Conservation (phyloP, 64 coral and sea anemone species). For the Montipora sp. region DNA sequence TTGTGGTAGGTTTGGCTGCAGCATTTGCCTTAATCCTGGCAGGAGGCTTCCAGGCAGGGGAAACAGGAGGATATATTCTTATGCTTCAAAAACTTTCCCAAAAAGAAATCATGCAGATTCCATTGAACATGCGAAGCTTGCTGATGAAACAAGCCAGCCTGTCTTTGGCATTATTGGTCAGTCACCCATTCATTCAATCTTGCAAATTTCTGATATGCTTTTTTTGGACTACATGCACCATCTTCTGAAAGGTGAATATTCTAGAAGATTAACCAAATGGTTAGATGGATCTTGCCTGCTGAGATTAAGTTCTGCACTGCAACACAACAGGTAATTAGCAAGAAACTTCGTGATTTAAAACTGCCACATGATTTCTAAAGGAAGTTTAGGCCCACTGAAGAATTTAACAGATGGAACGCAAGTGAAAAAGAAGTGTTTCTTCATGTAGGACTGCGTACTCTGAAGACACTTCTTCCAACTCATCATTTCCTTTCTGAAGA, state of each 20-base stretch:
- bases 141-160: slow-evolving; percentile 50
- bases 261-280: slow-evolving; percentile 69
- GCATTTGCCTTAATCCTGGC: no score
- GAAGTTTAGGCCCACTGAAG: slow-evolving; percentile 21
- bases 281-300: slow-evolving; percentile 18
- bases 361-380: slow-evolving; percentile 72
- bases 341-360: slow-evolving; percentile 16
- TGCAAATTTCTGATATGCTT: slow-evolving; percentile 79
- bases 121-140: slow-evolving; percentile 59
- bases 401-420: slow-evolving; percentile 83
- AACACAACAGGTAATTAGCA: slow-evolving; percentile 10
- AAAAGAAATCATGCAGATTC: slow-evolving; percentile 60
- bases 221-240: slow-evolving; percentile 85
- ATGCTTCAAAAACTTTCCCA: slow-evolving; percentile 29
- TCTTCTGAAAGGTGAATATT: slow-evolving; percentile 26
- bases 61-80: slow-evolving; percentile 16
- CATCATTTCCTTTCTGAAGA: slow-evolving; percentile 28
- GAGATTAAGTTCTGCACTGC: no score
- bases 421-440: slow-evolving; percentile 33
- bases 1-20: no score
- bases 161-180: slow-evolving; percentile 63
- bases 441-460: no score
- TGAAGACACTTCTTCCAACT: no score
- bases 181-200: slow-evolving; percentile 61
- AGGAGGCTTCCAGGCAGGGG: no score